Evolutionary conservation across 2,888 invertebrate genomes (phyloP).

Genomic region (Acronicta alni): DNA sequence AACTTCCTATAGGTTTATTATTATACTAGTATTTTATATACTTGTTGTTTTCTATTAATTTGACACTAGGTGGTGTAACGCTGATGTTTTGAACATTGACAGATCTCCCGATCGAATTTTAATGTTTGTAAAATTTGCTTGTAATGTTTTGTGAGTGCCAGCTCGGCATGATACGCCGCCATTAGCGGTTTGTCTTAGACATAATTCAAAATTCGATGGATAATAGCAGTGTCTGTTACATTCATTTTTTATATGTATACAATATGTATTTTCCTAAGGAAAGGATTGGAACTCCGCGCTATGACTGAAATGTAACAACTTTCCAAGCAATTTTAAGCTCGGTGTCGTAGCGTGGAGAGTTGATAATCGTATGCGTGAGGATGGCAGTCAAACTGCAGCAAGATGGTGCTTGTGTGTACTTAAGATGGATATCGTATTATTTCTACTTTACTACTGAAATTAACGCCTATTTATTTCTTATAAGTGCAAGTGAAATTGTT

Average conservation of each 20-base stretch:
- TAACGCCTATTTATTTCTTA: conserved; percentile 80
- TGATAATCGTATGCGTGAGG: conserved; percentile 66
- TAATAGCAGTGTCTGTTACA: conserved; percentile 60
- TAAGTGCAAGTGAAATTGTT: conserved; percentile 64
- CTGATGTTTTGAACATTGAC: conserved; percentile 71
- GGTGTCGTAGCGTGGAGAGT: conserved; percentile 63
- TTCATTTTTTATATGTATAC: conserved; percentile 57
- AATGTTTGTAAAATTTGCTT: conserved; percentile 50
- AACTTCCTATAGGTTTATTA: conserved; percentile 87
- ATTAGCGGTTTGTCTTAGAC: conserved; percentile 38
- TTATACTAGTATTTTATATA: conserved; percentile 84
- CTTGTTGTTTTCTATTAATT: conserved; percentile 82
- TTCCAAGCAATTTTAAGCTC: conserved; percentile 66
- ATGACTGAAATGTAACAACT: conserved; percentile 33
- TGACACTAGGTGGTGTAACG: conserved; percentile 75
- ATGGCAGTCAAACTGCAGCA: conserved; percentile 83
- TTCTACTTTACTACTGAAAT: conserved; percentile 72
- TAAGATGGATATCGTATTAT: conserved; percentile 84
- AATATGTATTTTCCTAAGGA: conserved; percentile 56
- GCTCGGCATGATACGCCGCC: conserved; percentile 25
- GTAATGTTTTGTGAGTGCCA: conserved; percentile 48
- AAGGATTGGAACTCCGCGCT: conserved; percentile 61
- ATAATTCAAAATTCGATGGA: conserved; percentile 55
- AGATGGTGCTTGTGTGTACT: conserved; percentile 87
- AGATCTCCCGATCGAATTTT: conserved; percentile 80